These are phyloP conservation scores for Phrynocephalus guinanensis DNA, from an alignment of 2,797 vertebrate genomes.

Conservation along the genomic window DNA sequence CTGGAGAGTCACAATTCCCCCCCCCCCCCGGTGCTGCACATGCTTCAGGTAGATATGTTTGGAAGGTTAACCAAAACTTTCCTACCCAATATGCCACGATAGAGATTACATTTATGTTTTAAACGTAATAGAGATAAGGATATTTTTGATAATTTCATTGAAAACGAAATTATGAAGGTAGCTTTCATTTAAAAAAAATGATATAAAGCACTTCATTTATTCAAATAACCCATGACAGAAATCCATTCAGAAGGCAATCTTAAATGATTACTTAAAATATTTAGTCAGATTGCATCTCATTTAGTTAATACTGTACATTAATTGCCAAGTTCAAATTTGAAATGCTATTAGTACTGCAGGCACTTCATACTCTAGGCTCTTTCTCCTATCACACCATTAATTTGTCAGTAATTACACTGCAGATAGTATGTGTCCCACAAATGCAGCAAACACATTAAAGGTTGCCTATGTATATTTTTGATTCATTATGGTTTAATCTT, in stretches of 20 bases:
- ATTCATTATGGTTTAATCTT: background rate
- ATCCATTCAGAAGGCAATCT: slow-evolving; percentile 29
- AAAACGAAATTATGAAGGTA: slow-evolving; percentile 6
- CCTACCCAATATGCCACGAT: background rate
- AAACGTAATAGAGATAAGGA: background rate
- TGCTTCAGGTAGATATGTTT: background rate
- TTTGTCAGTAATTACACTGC: slow-evolving; percentile 35
- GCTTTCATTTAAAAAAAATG: slow-evolving; percentile 2
- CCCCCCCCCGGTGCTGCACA: too few species aligned
- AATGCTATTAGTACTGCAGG: slow-evolving; percentile 26
- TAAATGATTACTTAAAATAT: slow-evolving; percentile 30
- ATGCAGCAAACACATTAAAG: background rate
- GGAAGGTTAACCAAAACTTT: background rate
- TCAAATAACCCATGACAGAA: slow-evolving; percentile 24
- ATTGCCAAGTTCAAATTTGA: slow-evolving; percentile 11
- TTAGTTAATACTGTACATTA: slow-evolving; percentile 24
- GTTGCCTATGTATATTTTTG: background rate
- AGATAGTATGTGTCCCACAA: slow-evolving; percentile 4
- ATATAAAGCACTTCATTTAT: slow-evolving; percentile 26
- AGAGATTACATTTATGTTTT: background rate
- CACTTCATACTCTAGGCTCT: slow-evolving; percentile 5
- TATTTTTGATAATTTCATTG: background rate
- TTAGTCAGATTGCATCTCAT: slow-evolving; percentile 36
- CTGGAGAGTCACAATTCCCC: background rate
- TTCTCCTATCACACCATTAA: slow-evolving; percentile 32